Conservation (phyloP, 2,113 vertebrate genomes). For the Speoplatyrhinus poulsoni region DNA sequence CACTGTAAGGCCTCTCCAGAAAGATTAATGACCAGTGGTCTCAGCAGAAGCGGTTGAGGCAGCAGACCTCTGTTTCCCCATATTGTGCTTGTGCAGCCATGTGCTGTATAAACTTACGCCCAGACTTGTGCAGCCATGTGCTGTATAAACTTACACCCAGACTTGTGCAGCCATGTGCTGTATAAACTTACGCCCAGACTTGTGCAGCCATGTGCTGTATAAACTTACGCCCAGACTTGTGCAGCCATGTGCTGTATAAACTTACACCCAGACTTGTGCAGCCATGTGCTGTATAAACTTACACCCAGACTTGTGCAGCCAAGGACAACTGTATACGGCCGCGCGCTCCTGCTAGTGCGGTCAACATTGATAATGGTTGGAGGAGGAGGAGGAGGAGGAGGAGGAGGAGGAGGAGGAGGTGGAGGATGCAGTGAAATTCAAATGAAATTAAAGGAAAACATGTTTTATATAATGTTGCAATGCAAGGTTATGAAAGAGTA, state of each 20-base stretch:
- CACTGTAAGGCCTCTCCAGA: constrained; percentile 49
- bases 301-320: constrained; percentile 38
- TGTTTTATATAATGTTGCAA: neutral
- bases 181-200: constrained; percentile 59
- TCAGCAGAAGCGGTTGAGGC: constrained; percentile 60
- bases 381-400: too few species aligned
- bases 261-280: too few species aligned
- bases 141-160: constrained; percentile 61
- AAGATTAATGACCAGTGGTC: constrained; percentile 80
- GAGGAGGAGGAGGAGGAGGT: too few species aligned
- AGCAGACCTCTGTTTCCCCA: constrained; percentile 49
- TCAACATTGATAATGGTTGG: constrained; percentile 34
- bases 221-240: constrained; percentile 57
- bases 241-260: too few species aligned
- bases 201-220: constrained; percentile 49
- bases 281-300: constrained; percentile 57
- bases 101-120: constrained; percentile 57
- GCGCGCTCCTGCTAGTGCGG: constrained; percentile 31
- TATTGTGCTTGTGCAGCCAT: constrained; percentile 37
- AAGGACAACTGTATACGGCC: constrained; percentile 40
- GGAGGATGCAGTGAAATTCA: too few species aligned
- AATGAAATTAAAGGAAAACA: too few species aligned
- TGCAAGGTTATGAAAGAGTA: constrained; percentile 8
- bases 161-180: constrained; percentile 42
- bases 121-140: constrained; percentile 38